phyloP scores from a whole-genome alignment of 2,888 invertebrate genomes.

The Limnephilus lunatus region DNA sequence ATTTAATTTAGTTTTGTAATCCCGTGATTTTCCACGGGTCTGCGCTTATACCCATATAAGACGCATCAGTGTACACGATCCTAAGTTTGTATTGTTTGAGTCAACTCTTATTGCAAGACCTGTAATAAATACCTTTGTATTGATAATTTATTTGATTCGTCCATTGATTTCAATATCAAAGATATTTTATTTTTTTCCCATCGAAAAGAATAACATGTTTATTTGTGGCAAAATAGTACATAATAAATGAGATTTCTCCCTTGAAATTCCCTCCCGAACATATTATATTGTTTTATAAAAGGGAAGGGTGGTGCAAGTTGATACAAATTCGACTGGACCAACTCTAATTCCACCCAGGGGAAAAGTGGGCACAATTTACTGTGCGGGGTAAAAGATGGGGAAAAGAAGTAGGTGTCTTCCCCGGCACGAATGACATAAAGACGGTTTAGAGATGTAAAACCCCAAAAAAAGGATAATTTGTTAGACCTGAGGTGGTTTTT shows the following conservation, averaged over 20 bases:
- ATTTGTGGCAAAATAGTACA: not conserved
- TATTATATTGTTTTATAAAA: not conserved
- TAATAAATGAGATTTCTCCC: conserved; percentile 15
- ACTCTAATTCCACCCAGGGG: conserved; percentile 51
- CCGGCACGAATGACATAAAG: not conserved
- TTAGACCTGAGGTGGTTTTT: not conserved
- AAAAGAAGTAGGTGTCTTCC: not conserved
- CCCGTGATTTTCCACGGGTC: too few relatives aligned
- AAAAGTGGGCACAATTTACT: conserved; percentile 23
- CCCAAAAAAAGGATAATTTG: not conserved
- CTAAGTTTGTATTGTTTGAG: too few relatives aligned
- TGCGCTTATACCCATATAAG: too few relatives aligned
- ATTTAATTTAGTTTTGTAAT: too few relatives aligned
- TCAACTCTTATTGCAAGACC: too few relatives aligned
- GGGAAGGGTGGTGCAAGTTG: conserved; percentile 31
- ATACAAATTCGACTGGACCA: conserved; percentile 53
- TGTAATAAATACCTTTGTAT: too few relatives aligned
- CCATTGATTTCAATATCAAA: not conserved
- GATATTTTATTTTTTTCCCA: not conserved
- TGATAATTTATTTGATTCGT: not conserved
- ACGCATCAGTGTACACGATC: too few relatives aligned
- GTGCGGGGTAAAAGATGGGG: not conserved
- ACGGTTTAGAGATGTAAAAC: not conserved
- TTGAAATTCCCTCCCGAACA: not conserved
- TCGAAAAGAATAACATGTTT: not conserved